Evolutionary conservation across 1,140 invertebrate species (phyloP).

Genomic region (Aphaenogaster ashmeadi): DNA sequence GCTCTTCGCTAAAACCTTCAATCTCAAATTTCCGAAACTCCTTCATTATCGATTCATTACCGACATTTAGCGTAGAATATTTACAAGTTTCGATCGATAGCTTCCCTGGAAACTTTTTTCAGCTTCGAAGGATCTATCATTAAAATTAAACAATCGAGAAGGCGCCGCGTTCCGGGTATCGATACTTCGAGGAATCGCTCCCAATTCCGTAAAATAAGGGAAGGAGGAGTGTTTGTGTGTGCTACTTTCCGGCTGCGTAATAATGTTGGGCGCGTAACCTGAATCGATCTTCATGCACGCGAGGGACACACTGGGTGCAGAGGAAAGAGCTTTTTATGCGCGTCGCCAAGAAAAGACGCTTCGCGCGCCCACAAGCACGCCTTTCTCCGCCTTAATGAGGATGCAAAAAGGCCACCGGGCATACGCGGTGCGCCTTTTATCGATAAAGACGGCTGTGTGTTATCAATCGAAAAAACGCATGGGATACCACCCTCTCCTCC

Average conservation of each 20-base stretch:
- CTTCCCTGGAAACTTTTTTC: slow-evolving; percentile 17
- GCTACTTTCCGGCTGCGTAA: slow-evolving; percentile 34
- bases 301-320: slow-evolving; percentile 5
- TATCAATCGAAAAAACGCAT: slow-evolving; percentile 50
- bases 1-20: background rate
- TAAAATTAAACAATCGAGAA: slow-evolving; percentile 24
- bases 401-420: slow-evolving; percentile 50
- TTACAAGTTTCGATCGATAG: slow-evolving; percentile 29
- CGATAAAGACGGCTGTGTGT: slow-evolving; percentile 45
- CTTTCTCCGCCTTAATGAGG: slow-evolving; percentile 54
- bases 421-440: slow-evolving; percentile 46
- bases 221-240: slow-evolving; percentile 49
- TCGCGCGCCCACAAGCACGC: slow-evolving; percentile 50
- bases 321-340: slow-evolving; percentile 65
- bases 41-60: background rate
- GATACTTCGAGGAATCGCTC: slow-evolving; percentile 17
- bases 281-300: slow-evolving; percentile 51
- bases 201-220: background rate
- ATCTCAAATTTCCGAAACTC: background rate
- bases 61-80: background rate
- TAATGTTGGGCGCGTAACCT: slow-evolving; percentile 51
- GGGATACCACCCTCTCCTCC: background rate
- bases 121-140: slow-evolving; percentile 21
- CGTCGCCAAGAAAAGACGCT: slow-evolving; percentile 63
- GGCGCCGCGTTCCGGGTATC: slow-evolving; percentile 9